A percentile compares a stretch with the other conserved stretches of the same genome.
These are phyloP conservation scores for Sipha flava DNA, from an alignment of 1,140 invertebrate genomes.

Conservation along the genomic window DNA sequence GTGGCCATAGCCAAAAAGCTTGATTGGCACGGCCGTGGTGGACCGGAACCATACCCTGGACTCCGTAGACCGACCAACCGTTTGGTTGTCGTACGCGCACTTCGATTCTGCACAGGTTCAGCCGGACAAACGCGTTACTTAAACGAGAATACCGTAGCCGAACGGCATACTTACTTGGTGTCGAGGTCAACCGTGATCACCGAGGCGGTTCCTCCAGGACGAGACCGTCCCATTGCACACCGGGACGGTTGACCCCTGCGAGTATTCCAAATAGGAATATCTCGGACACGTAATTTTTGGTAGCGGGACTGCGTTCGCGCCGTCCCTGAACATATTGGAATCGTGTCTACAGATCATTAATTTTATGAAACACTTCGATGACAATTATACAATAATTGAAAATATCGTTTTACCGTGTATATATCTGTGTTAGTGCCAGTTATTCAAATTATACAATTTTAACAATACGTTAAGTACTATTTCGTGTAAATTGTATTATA, in stretches of 20 bases:
- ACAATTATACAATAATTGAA: no score
- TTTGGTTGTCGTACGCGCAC: no score
- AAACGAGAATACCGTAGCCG: fast-evolving
- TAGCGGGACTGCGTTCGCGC: conserved; percentile 41
- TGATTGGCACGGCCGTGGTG: neutral
- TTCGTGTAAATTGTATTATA: no score
- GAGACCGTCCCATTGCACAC: conserved; percentile 63
- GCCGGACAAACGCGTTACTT: neutral
- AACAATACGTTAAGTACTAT: no score
- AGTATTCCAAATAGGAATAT: conserved; percentile 62
- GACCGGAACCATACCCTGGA: neutral
- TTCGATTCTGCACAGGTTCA: neutral
- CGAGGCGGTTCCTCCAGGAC: conserved; percentile 58
- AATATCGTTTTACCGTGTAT: no score
- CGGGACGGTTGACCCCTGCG: conserved; percentile 60
- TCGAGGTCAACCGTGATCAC: conserved; percentile 57
- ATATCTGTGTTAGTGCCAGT: no score
- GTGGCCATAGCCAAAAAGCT: no score
- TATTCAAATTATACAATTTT: no score
- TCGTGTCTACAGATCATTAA: no score
- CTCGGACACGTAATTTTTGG: conserved; percentile 62
- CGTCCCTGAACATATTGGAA: neutral
- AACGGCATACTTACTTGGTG: conserved; percentile 54
- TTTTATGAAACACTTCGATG: no score
- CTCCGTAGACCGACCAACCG: no score